Evolutionary conservation across 1,140 invertebrate genomes (phyloP).

Genomic region (Berghia stephanieae): DNA sequence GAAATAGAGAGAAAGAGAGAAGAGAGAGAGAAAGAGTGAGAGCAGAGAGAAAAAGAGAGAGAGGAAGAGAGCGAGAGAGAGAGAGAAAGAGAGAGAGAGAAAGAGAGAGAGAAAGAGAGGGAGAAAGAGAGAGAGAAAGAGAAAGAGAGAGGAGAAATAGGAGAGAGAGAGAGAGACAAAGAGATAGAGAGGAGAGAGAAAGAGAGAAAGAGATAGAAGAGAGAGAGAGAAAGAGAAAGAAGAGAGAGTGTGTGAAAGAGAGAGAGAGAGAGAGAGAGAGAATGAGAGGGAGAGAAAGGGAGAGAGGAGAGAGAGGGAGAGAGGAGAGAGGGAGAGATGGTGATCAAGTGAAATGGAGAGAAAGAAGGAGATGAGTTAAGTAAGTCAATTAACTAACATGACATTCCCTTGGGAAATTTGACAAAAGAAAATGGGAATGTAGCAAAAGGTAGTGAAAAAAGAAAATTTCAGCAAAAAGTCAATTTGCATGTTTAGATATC

Average conservation of each 20-base stretch:
- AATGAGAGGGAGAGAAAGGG: neutral
- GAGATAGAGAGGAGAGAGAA: neutral
- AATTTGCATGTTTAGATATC: too few species aligned
- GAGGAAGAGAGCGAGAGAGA: constrained; percentile 5
- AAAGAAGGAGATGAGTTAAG: too few species aligned
- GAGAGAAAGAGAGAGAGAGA: constrained; percentile 13
- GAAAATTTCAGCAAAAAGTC: too few species aligned
- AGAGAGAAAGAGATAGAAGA: constrained; percentile 13
- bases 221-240: constrained; percentile 9
- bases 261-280: constrained; percentile 17
- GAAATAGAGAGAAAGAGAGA: neutral
- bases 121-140: neutral
- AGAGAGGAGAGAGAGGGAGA: neutral
- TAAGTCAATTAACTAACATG: too few species aligned
- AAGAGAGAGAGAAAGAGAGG: neutral
- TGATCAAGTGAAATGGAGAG: neutral
- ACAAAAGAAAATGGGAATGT: too few species aligned
- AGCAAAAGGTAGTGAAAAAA: too few species aligned
- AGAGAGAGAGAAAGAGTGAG: neutral
- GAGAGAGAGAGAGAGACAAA: neutral
- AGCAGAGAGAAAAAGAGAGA: too few species aligned
- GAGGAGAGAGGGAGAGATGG: neutral
- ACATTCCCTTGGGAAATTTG: too few species aligned
- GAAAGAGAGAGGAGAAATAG: neutral
- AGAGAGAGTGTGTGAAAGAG: neutral